Evolutionary conservation across 2,797 vertebrate genomes (phyloP).

Genomic region (Eulemur albifrons): DNA sequence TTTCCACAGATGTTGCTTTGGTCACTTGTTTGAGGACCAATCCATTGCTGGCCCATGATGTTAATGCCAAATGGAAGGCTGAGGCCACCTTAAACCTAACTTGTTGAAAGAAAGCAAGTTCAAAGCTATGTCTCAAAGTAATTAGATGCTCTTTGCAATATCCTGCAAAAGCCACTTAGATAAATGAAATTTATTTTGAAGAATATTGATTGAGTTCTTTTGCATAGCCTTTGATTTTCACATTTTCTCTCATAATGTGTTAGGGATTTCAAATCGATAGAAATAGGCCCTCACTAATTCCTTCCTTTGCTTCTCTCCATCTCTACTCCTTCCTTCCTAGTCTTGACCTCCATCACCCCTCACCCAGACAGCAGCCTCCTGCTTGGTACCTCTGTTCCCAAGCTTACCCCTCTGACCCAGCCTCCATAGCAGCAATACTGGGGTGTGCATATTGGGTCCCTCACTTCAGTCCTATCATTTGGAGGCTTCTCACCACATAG

Average conservation of each 20-base stretch:
- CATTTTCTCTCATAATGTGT: background rate
- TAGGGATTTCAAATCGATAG: background rate
- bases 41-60: background rate
- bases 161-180: background rate
- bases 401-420: background rate
- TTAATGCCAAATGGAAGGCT: background rate
- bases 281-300: background rate
- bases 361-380: background rate
- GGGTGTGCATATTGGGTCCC: background rate
- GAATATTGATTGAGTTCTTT: background rate
- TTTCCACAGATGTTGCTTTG: background rate
- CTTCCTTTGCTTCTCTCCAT: background rate
- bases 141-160: background rate
- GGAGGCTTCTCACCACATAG: background rate
- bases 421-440: background rate
- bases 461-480: background rate
- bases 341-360: background rate
- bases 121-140: background rate
- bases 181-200: slow-evolving; percentile 24
- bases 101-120: slow-evolving; percentile 3
- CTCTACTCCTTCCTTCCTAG: background rate
- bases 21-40: background rate
- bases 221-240: slow-evolving; percentile 7
- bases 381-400: background rate
- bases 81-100: background rate